Evolutionary conservation across 2,888 invertebrate species (phyloP).

Genomic region (Heliothis peltigera): DNA sequence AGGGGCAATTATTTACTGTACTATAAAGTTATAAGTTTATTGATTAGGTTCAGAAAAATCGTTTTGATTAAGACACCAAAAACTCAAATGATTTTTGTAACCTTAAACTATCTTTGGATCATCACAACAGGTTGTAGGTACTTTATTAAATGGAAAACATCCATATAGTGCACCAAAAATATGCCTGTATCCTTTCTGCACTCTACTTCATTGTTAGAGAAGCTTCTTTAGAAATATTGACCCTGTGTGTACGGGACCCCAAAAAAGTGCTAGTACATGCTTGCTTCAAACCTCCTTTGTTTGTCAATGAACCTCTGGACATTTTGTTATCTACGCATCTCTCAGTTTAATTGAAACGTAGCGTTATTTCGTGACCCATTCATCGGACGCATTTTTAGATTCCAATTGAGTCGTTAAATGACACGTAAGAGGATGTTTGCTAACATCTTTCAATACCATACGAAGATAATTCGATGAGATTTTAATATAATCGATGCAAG

Average conservation of each 20-base stretch:
- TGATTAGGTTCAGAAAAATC: too few species aligned
- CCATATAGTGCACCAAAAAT: too few species aligned
- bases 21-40: too few species aligned
- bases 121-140: too few species aligned
- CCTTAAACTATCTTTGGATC: too few species aligned
- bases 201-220: neutral
- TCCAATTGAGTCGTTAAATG: constrained; percentile 73
- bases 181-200: too few species aligned
- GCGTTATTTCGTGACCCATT: constrained; percentile 66
- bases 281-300: constrained; percentile 66
- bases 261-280: constrained; percentile 41
- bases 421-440: constrained; percentile 77
- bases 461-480: constrained; percentile 43
- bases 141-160: too few species aligned
- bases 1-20: too few species aligned
- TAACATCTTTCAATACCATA: constrained; percentile 60
- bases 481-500: constrained; percentile 39
- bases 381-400: constrained; percentile 68
- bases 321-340: constrained; percentile 82
- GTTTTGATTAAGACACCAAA: too few species aligned
- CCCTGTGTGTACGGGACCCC: constrained; percentile 42
- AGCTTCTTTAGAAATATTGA: neutral
- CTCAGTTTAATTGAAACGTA: constrained; percentile 79
- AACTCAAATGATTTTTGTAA: too few species aligned
- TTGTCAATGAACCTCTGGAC: constrained; percentile 79